Evolutionary conservation across 2,113 vertebrate genomes (phyloP).

Genomic region (Himantopus leucocephalus): DNA sequence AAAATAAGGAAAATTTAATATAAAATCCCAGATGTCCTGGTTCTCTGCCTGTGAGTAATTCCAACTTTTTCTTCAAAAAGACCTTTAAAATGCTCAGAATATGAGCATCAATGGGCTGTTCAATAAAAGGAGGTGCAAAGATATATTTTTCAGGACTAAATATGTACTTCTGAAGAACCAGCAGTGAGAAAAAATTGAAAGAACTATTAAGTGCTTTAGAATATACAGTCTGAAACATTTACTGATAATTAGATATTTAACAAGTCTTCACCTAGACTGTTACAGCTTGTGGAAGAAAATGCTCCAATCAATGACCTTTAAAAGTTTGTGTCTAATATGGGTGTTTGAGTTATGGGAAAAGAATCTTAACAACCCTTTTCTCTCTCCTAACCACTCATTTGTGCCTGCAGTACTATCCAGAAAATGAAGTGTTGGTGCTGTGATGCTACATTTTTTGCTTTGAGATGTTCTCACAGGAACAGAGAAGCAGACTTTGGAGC

Average conservation of each 20-base stretch:
- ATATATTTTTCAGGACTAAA: background rate
- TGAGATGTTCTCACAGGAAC: constrained; percentile 4
- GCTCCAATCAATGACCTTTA: background rate
- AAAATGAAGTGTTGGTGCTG: background rate
- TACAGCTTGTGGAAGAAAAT: background rate
- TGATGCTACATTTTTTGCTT: background rate
- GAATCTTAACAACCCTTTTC: background rate
- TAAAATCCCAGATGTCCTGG: background rate
- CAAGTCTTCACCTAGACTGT: background rate
- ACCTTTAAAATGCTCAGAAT: background rate
- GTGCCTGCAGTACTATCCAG: background rate
- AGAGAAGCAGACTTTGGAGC: background rate
- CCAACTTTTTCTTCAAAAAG: background rate
- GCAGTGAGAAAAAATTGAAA: background rate
- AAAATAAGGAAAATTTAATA: background rate
- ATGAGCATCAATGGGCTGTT: background rate
- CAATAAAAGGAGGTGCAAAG: background rate
- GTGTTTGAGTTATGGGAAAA: background rate
- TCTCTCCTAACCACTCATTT: background rate
- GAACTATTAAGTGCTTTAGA: background rate
- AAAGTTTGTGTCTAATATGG: background rate
- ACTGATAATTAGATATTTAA: background rate
- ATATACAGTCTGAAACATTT: background rate
- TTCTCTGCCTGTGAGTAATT: background rate
- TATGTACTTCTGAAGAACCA: background rate